Base-by-base conservation (phyloP, 1,140 invertebrate genomes). In the Eubasilissa regina region DNA sequence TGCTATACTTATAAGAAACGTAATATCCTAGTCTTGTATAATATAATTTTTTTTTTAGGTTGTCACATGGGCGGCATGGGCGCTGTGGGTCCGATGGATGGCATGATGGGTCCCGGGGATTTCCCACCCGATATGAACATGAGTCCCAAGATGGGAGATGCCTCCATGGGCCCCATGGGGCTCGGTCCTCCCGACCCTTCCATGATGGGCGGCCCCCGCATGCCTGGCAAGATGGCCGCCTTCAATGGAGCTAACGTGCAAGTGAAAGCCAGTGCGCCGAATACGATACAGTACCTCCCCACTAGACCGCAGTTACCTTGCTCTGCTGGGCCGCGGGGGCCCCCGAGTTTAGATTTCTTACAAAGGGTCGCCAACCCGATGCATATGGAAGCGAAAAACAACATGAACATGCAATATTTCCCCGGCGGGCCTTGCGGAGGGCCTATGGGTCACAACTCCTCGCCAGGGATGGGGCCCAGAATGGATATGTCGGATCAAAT, bases 211-310 rank as follows among this genome's bases (percentile, higher is more conserved):
- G 90, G 62, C 21, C 89, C 84, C 0, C 85, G 87, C 82, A 91
- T 90, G 85, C 89, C 88, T 6, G 87, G 89, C 86, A 92, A 84
- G 75, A 92, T 92, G 72, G 92, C 92, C 78, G 92, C 93, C 0
- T 95, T 94, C 85, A 94, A 94, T 85, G 94, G 95, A 55, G 94
- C 95, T 1, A 97, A 95, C 86, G 94, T 97, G 55, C 95, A 97
- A 89, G 97, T 99, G 25, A 98, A 98, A 89, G 95, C 97, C 0
- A 98, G 95, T 88, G 97, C 97, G 1, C 97, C 97, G 0, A 99
- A 99, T 87, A 99, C 97, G 12, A 99, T 99, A 84, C 97, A 99
- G 89, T 99, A 99, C 90, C 92, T 99, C 85, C 97, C 97, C 25
- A 96, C 97, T 48, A 91, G 96, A 88, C 94, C 95, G 11, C 95